Evolutionary conservation across 2,113 vertebrate genomes (phyloP).

Genomic region (Calonectris borealis): DNA sequence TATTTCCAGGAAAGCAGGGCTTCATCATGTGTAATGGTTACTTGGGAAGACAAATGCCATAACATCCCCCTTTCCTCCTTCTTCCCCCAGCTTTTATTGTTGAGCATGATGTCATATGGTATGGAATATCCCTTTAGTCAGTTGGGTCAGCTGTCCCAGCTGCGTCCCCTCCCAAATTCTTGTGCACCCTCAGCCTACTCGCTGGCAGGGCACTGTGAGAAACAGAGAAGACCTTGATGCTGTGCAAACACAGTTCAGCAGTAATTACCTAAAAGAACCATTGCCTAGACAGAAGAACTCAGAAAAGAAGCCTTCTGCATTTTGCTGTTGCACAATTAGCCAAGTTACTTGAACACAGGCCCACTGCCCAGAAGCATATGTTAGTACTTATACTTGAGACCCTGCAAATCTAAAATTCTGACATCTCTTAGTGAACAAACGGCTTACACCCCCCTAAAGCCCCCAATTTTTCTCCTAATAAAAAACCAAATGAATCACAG

Average conservation of each 20-base stretch:
- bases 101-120: background rate
- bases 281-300: background rate
- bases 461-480: background rate
- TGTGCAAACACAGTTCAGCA: background rate
- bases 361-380: background rate
- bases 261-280: background rate
- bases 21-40: background rate
- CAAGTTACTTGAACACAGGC: background rate
- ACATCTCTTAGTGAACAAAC: background rate
- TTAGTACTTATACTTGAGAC: background rate
- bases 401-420: background rate
- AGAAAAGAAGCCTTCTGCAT: background rate
- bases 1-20: background rate
- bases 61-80: background rate
- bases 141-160: background rate
- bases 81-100: background rate
- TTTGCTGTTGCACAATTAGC: background rate
- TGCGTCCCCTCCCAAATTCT: background rate
- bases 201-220: background rate
- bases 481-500: background rate
- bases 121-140: background rate
- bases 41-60: background rate
- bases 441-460: fast-evolving
- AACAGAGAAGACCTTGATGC: background rate
- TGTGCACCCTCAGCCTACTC: background rate